Base-by-base conservation (phyloP, 2,888 invertebrate genomes). In the Microctonus hyperodae region DNA sequence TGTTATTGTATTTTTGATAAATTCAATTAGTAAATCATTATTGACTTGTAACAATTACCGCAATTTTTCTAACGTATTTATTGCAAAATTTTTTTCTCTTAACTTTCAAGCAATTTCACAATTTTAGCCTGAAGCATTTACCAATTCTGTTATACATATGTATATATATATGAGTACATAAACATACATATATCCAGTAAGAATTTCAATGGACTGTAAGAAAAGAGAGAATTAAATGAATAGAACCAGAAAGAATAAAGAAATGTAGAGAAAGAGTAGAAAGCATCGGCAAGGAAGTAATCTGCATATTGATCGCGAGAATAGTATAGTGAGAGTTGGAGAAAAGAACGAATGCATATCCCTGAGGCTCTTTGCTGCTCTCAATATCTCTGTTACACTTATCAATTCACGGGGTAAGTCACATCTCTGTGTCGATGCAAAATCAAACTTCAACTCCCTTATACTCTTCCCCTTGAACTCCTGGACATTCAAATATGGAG, bases 261-360 rank as follows among this genome's bases (percentile, higher is more conserved):
- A 33, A 33, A 20, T 23, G 23, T 44, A 16, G 25, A 48, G 28
- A 44, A 16, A 11, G 59, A 28, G 28, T 59, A 63, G 68, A 65
- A 65, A 60, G 64, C 63, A 66, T 68, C 70, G 74, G 74, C 75
- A 76, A 75, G 72, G 72, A 74, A 76, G 75, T 75, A 78, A 80
- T 80, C 77, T 79, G 76, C 79, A 80, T 80, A 80, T 80, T 77
- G 79, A 80, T 80, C 78, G 78, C 73, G 73, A 73, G 73, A 62
- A 62, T 62, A 53, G 20, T n/a, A n/a, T n/a, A 13, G 20, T n/a
- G 40, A 9, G n/a, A 58, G n/a, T 11, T n/a, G 51, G 25, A 23
- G 37, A 53, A 51, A 61, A 51, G 51, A 61, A 51, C 72, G 72
- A 44, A 44, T 44, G 16, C 44, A 44, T 72, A 64, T 68, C 59